phyloP scores from a whole-genome alignment of 2,113 vertebrate species.

The Chloebia gouldiae region DNA sequence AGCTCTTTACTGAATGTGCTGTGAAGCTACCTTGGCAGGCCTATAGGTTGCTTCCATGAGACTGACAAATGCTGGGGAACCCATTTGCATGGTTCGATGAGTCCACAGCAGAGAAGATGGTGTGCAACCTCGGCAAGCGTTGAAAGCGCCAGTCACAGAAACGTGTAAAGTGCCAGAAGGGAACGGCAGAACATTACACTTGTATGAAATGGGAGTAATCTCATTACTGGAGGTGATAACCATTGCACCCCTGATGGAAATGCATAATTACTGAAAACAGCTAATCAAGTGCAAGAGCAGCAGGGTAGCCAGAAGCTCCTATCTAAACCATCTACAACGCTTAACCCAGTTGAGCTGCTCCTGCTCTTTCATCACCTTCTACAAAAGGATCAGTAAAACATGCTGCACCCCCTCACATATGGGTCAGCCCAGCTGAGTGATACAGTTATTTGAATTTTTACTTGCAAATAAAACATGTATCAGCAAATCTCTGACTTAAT shows the following conservation, averaged over 20 bases:
- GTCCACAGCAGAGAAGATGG: conserved; percentile 36
- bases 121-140: conserved; percentile 40
- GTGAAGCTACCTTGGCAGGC: not conserved
- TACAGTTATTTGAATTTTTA: not conserved
- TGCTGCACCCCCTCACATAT: not conserved
- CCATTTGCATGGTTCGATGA: not conserved
- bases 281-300: conserved; percentile 68
- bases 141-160: conserved; percentile 20
- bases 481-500: not conserved
- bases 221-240: conserved; percentile 76
- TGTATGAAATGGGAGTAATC: conserved; percentile 63
- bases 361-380: conserved; percentile 14
- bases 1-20: not conserved
- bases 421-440: not conserved
- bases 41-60: not conserved
- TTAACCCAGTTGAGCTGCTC: conserved; percentile 59
- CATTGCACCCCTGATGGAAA: conserved; percentile 71
- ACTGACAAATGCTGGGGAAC: conserved; percentile 20
- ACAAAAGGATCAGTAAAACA: conserved; percentile 1
- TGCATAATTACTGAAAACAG: conserved; percentile 74
- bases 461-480: not conserved
- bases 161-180: conserved; percentile 60
- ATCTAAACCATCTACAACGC: conserved; percentile 39
- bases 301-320: conserved; percentile 53
- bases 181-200: conserved; percentile 55